Percentiles rank a stretch among this genome's conserved stretches.
These are phyloP conservation scores for Linnaemya tessellans DNA, from an alignment of 2,888 invertebrate genomes.

Conservation along the genomic window DNA sequence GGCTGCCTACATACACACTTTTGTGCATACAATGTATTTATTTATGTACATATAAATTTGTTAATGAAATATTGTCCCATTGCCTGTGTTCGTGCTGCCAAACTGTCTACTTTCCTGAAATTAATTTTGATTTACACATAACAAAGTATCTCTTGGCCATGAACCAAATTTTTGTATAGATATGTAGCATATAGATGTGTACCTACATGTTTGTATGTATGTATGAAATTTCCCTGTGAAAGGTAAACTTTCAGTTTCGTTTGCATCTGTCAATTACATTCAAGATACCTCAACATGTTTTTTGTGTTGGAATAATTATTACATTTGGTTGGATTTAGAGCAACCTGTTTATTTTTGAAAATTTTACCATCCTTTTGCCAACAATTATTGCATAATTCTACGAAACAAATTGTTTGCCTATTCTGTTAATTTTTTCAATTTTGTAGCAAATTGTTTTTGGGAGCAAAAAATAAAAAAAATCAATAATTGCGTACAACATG, in stretches of 20 bases:
- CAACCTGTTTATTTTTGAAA: slow-evolving; percentile 35
- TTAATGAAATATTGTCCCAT: background rate
- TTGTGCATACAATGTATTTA: background rate
- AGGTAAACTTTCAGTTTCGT: slow-evolving; percentile 57
- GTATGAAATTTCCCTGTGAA: slow-evolving; percentile 10
- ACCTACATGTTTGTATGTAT: background rate
- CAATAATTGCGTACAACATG: slow-evolving; percentile 43
- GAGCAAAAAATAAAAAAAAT: slow-evolving; percentile 7
- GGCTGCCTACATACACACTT: background rate
- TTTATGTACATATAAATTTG: too few relatives aligned
- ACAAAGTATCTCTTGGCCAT: slow-evolving; percentile 46
- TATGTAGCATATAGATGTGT: background rate
- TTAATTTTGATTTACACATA: background rate
- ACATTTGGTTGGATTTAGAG: background rate
- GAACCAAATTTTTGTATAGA: slow-evolving; percentile 41
- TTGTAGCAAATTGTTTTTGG: background rate
- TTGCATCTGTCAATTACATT: slow-evolving; percentile 2
- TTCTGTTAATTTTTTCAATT: background rate
- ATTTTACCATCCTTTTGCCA: slow-evolving; percentile 38
- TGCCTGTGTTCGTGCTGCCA: slow-evolving; percentile 30
- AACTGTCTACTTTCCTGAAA: slow-evolving; percentile 39
- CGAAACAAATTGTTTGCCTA: background rate
- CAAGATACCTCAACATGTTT: slow-evolving; percentile 9
- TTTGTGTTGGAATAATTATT: slow-evolving; percentile 4
- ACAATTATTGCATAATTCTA: slow-evolving; percentile 46